These are phyloP conservation scores for Antechinus flavipes DNA, from an alignment of 2,113 vertebrate species.

Conservation along the genomic window DNA sequence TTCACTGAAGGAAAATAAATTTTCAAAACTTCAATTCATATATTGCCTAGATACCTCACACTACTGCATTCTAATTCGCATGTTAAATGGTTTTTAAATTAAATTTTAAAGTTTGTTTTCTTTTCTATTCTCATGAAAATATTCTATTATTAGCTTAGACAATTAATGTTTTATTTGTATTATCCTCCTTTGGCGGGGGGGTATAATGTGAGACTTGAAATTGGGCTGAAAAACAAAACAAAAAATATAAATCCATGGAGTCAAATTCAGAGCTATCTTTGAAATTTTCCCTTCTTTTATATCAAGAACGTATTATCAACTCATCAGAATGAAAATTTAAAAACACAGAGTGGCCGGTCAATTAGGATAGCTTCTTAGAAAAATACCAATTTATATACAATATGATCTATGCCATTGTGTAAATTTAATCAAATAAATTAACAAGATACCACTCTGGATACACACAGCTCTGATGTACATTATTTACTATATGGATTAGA, in stretches of 20 bases:
- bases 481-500: not conserved
- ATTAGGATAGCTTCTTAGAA: not conserved
- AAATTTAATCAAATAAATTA: not conserved
- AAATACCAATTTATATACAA: not conserved
- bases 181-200: not conserved
- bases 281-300: not conserved
- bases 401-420: not conserved
- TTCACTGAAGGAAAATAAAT: constrained; percentile 76
- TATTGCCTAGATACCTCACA: constrained; percentile 15
- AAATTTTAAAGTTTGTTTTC: not conserved
- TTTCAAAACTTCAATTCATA: constrained; percentile 57
- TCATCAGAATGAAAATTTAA: not conserved
- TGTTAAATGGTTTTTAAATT: not conserved
- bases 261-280: constrained; percentile 5
- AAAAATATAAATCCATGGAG: not conserved
- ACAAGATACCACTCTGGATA: not conserved
- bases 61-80: constrained; percentile 17
- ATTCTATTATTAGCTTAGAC: not conserved
- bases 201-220: not conserved
- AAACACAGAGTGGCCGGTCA: not conserved
- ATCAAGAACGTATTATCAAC: not conserved
- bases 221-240: not conserved
- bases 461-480: not conserved
- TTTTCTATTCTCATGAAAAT: not conserved
- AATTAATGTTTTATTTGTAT: not conserved